Evolutionary conservation across 1,140 invertebrate species (phyloP), one percentile per base, ranked within the genome.

Genomic region (Cephus cinctus): DNA sequence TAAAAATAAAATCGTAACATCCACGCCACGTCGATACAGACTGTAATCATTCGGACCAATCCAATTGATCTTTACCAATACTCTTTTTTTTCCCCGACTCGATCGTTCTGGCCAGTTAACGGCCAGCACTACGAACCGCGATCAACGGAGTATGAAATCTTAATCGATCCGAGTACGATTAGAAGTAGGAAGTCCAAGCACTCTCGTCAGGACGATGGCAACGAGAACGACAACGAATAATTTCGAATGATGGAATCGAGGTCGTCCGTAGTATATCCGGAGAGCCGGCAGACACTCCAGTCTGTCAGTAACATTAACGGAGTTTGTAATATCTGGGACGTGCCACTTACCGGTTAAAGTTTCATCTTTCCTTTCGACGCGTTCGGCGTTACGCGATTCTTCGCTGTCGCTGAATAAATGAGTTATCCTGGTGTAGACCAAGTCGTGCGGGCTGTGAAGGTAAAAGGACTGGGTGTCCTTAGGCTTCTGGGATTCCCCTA

Each of bases 391-490:
- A 8, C 63, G 59, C 8, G 61, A 44, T 50, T 63, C 59, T 43
- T 63, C 67, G 32, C 47, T 54, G 5, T 74, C 68, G 46, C 67
- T 83, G 67, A 94, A 94, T 27, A 94, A 73, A 60, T 90, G 87
- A 27, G 88, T 84, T 39, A 90, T 86, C 32, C 87, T 78, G 57
- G 88, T 87, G 63, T 89, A 89, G 4, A 85, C 82, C 27, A 89
- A 77, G 50, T 90, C 85, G 70, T 81, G 84, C 19, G 82, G 89
- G 63, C 87, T 86, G 71, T 94, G 90, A 22, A 93, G 76, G 58
- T 90, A 93, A 75, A 92, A 94, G 5, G 90, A 87, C 52, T 89
- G 84, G 14, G 83, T 81, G 43, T 72, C 67, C 46, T 65, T 68
- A 8, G 64, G 47, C 22, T 68, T 69, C 11, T 58, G 57, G 3